Conservation (phyloP, 1,140 invertebrate genomes). For the Brachionus angularis region DNA sequence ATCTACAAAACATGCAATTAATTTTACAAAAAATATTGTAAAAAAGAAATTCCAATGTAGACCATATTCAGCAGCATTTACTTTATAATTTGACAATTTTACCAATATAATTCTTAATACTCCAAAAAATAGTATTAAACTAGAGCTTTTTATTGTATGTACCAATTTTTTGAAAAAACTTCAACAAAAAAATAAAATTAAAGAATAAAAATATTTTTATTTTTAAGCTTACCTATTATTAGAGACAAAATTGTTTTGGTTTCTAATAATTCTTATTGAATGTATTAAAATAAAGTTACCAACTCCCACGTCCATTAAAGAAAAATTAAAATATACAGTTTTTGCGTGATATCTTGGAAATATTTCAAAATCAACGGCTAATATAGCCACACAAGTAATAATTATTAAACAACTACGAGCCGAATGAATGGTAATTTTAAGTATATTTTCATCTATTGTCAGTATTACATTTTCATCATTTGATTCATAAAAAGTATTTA, state of each 20-base stretch:
- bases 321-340: slow-evolving; percentile 77
- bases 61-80: slow-evolving; percentile 3
- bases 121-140: slow-evolving; percentile 1
- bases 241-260: background rate
- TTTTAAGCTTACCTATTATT: too few relatives aligned
- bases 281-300: slow-evolving; percentile 81
- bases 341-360: slow-evolving; percentile 63
- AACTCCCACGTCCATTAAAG: slow-evolving; percentile 92
- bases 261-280: slow-evolving; percentile 61
- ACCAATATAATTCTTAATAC: background rate
- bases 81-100: background rate
- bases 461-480: too few relatives aligned
- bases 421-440: background rate
- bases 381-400: slow-evolving; percentile 33
- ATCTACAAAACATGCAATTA: background rate
- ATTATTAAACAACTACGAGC: slow-evolving; percentile 17
- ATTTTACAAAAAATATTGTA: slow-evolving; percentile 12
- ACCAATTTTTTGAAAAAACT: background rate
- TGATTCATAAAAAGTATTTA: too few relatives aligned
- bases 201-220: too few relatives aligned
- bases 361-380: slow-evolving; percentile 30
- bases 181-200: too few relatives aligned
- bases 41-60: slow-evolving; percentile 40
- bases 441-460: too few relatives aligned
- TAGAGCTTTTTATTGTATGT: slow-evolving; percentile 4